Base-by-base conservation (phyloP, 2,797 vertebrate genomes). In the Aeoliscus strigatus region DNA sequence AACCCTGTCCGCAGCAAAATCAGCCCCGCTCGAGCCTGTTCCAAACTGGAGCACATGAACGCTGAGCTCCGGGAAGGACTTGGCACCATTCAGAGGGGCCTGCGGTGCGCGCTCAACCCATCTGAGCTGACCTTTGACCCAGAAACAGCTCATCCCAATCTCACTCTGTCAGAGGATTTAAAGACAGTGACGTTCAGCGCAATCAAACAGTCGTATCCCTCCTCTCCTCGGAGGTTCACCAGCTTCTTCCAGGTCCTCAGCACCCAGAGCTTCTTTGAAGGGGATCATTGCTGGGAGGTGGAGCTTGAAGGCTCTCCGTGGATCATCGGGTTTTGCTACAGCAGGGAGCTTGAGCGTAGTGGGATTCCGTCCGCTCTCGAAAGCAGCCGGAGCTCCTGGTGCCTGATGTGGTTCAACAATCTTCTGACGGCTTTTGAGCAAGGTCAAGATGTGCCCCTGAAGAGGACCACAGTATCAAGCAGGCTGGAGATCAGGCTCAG, bases 351-450 rank as follows among this genome's bases (percentile, higher is more conserved):
- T 1, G 32, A 60, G 1, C 81, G 86, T 2, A 77, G 51, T 1
- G 86, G 88, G 4, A 25, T 86, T 38, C 61, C 77, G 1, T 89
- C 87, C 0, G 87, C 85, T 7, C 60, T 89, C 44, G 88, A 89
- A 53, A 86, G 86, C 75, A 84, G 75, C 60, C 56, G 27, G 5
- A 70, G 49, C 42, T 84, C 84, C 49, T 89, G 87, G 86, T 86
- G 84, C 43, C 77, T 89, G 39, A 87, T 89, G 87, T 89, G 87
- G 86, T 83, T 66, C 28, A 77, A 87, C 27, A 89, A 88, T 52
- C 49, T 77, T 23, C 79, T 90, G 16, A 82, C 83, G 2, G 85
- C 85, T 16, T 89, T 83, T 5, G 81, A 86, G 48, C 75, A 61
- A 53, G 46, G 83, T 30, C 75, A 63, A 4, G 29, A 31, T 3